These are phyloP conservation scores for Montipora sp. DNA, from an alignment of 64 coral and sea anemone genomes.

Conservation along the genomic window DNA sequence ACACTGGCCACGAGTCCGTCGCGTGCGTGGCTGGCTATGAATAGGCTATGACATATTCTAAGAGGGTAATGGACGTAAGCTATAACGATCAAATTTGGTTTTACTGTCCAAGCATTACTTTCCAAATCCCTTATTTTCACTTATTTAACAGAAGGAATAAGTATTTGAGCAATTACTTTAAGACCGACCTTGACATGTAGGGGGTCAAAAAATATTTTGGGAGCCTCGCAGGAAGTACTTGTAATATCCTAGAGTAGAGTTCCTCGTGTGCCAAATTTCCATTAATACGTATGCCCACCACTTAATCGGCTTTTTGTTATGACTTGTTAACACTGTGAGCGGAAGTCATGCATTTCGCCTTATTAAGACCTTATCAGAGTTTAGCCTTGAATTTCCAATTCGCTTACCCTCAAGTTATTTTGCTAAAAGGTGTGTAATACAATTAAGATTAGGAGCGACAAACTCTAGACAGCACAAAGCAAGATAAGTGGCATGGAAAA, in stretches of 20 bases:
- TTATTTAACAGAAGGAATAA: background rate
- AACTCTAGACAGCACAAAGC: background rate
- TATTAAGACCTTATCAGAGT: background rate
- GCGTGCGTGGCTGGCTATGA: background rate
- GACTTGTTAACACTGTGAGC: background rate
- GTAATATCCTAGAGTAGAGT: background rate
- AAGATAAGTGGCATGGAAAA: background rate
- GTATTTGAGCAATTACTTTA: background rate
- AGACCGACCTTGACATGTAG: background rate
- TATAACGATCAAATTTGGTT: background rate
- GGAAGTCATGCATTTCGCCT: background rate
- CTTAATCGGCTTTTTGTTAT: background rate
- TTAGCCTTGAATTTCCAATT: background rate
- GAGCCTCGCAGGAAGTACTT: background rate
- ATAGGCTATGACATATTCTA: background rate
- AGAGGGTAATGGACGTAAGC: background rate
- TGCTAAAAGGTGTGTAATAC: background rate
- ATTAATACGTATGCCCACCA: background rate
- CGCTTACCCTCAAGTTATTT: background rate
- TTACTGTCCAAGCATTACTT: background rate
- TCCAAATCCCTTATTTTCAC: background rate
- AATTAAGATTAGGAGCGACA: constrained; percentile 17
- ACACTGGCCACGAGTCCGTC: background rate
- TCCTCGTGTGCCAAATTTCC: background rate
- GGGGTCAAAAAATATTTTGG: background rate